These are phyloP conservation scores for Cavia aperea DNA, from an alignment of 2,113 vertebrate species.

Conservation along the genomic window DNA sequence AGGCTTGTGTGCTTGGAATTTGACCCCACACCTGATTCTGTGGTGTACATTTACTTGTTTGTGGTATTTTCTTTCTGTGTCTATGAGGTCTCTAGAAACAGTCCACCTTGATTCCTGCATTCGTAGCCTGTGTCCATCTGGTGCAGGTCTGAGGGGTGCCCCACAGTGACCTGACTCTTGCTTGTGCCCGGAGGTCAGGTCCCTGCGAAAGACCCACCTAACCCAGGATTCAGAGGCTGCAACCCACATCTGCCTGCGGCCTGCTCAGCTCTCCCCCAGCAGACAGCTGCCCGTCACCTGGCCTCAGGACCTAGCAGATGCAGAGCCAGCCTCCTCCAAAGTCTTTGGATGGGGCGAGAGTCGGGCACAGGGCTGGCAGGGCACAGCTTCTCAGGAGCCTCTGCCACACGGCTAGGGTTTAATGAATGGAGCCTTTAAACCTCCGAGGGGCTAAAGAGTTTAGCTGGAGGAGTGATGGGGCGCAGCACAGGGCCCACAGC, in stretches of 20 bases:
- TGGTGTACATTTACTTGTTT: neutral
- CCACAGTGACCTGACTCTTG: neutral
- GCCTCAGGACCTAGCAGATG: neutral
- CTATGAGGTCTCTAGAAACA: neutral
- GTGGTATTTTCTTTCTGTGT: neutral
- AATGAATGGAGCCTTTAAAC: too few relatives aligned
- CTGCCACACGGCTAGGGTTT: neutral
- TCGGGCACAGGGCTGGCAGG: too few relatives aligned
- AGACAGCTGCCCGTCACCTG: neutral
- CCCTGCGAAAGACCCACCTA: neutral
- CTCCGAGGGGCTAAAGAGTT: neutral
- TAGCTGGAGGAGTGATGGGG: neutral
- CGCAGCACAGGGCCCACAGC: neutral
- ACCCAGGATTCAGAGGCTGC: neutral
- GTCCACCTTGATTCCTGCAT: neutral
- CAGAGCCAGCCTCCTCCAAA: neutral
- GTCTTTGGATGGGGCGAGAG: neutral
- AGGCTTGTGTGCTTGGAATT: neutral
- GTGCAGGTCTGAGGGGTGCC: neutral
- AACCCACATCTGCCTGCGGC: neutral
- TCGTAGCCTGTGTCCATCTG: too few relatives aligned
- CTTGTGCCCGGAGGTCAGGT: neutral
- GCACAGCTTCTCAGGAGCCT: neutral
- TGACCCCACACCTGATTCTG: neutral
- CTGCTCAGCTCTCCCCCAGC: neutral